A percentile compares a stretch with the other conserved stretches of the same genome.
Evolutionary conservation across 2,113 vertebrate genomes (phyloP).

Genomic region (Salvelinus alpinus): DNA sequence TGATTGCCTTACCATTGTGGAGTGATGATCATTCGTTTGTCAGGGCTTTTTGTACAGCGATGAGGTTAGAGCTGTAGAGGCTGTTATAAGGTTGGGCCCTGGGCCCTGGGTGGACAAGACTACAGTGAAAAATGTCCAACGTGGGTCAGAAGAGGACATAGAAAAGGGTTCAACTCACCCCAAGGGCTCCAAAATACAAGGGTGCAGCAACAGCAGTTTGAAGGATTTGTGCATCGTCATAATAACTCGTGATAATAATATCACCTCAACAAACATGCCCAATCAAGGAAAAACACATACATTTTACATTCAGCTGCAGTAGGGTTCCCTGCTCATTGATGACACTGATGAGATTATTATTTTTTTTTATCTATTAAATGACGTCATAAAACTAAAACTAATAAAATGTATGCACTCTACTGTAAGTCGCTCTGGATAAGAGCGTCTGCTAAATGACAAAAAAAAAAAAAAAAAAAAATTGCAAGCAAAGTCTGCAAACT

Average conservation of each 20-base stretch:
- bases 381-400: no score
- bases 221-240: neutral
- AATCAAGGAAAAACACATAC: no score
- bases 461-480: no score
- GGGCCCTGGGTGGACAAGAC: neutral
- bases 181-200: neutral
- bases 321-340: no score
- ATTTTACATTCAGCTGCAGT: no score
- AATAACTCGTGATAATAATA: neutral
- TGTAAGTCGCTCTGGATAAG: no score
- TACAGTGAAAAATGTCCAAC: neutral
- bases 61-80: neutral
- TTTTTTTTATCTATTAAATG: no score
- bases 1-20: constrained; percentile 61
- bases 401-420: no score
- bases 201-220: neutral
- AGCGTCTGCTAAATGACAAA: no score
- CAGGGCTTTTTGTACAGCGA: constrained; percentile 27
- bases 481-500: no score
- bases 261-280: neutral
- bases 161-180: neutral
- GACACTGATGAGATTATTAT: no score
- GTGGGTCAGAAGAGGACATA: neutral
- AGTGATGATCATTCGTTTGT: constrained; percentile 72
- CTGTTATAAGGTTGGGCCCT: neutral